Evolutionary conservation across 1,140 invertebrate genomes (phyloP), one percentile per base, ranked within the genome.

Genomic region (Aphidius gifuensis): DNA sequence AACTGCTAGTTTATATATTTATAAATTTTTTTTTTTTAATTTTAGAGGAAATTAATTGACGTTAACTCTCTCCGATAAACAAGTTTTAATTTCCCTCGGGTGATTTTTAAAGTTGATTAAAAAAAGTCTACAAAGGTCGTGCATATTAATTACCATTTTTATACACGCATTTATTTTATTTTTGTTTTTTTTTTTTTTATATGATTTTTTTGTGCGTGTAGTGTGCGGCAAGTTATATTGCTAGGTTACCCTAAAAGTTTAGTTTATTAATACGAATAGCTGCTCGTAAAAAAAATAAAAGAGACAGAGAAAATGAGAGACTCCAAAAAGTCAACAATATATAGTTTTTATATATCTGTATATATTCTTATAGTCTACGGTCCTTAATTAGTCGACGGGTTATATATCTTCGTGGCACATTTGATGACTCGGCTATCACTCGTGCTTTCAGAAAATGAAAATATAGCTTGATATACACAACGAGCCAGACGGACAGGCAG

Each of bases 261-360:
- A 53, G 68, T 73, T 71, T 75, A 75, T 75, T 74, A 74, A 75
- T 75, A 72, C 69, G 62, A 71, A 75, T 71, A 68, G 73, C 68
- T 62, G 55, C 62, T 68, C 65, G 66, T 70, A 71, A 73, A 75
- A 64, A 58, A 38, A 40, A 55, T 43, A 55, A 55, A 40, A 55
- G 57, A 16, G 49, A 16, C 23, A 55, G 44, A 46, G 16, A 42
- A 39, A 21, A 55, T 44, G 44, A 32, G 43, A 44, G 5, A 44
- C 49, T 9, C 50, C 42, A 44, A 40, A 44, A 43, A 56, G 45
- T 8, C 54, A 43, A 56, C 40, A 56, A 43, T 56, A 56, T 44
- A 42, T 60, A 60, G 53, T 23, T 23, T 23, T 23, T 45, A 45
- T 45, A 45, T 45, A 45, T 45, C 44, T 45, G 40, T 40, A 40